Base-by-base conservation (phyloP, 1,140 invertebrate genomes). In the Pectinophora gossypiella region DNA sequence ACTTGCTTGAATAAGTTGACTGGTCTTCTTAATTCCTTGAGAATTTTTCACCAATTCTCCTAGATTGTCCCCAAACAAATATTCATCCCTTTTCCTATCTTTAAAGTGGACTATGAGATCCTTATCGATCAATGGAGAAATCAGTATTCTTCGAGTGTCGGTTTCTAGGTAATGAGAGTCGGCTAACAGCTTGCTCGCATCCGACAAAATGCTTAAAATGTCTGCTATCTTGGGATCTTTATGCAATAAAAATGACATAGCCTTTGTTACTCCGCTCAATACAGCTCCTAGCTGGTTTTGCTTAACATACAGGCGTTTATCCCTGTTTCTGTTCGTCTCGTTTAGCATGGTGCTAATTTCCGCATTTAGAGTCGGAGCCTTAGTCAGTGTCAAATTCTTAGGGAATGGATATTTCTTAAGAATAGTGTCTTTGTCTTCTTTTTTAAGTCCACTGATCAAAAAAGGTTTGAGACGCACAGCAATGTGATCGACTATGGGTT, bases 101-200 rank as follows among this genome's bases (percentile, higher is more conserved):
- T 57, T 57, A 12, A 57, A 48, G 1, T 38, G 20, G 10, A 22
- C 47, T 5, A 42, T 15, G 10, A 49, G 15, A 0, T 15, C 21
- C 38, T 57, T 57, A 21, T 57, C 55, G 13, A 57, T n/a, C 15
- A 57, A 32, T 18, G 49, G 49, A 1, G 23, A 48, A 22, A 57
- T 23, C 3, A 52, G 4, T 9, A 50, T 48, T 1, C 46, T 32
- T 5, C 55, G 45, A 2, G 55, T 57, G 4, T 52, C 49, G 2
- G 50, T 52, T 35, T 57, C 55, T 0, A 21, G 1, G 18, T 23
- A 57, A 18, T 57, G 50, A 13, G 55, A 51, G 15, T 57, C 49
- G 0, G 55, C 49, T 4, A 57, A 6, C 1, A 57, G 12, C 49
- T 49, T 52, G 9, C 45, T 36, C 2, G 48, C 23, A 15, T 57